Base-by-base conservation (phyloP, 1,140 invertebrate genomes). In the Drosophila bipectinata region DNA sequence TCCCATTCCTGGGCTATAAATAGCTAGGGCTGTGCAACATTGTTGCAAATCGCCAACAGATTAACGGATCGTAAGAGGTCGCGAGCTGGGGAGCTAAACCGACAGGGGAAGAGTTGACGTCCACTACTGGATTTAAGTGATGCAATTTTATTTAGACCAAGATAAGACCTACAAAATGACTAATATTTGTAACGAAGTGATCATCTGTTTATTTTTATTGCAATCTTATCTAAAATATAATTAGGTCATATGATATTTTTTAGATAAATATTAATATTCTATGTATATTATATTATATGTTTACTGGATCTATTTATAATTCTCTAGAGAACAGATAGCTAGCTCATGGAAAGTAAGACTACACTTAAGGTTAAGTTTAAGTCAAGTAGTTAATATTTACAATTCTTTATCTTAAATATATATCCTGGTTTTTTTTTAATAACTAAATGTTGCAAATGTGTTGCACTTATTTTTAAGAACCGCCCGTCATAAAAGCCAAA, bases 11-110 rank as follows among this genome's bases (percentile, higher is more conserved):
- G 1, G 51, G 58, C 72, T 74, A 75, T 74, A 74, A 74, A 87
- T 84, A 84, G 9, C 9, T 6, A 8, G n/a, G 15, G 81, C 48
- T 56, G 64, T 62, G 61, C 82, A 77, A 87, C 81, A 75, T 61
- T 78, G 81, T 85, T 82, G 81, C 64, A 58, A 85, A 77, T 66
- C 45, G 68, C 51, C 63, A 60, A 39, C 54, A 72, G 81, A 85
- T 87, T 85, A 85, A 71, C 58, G 74, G 72, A 63, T 62, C 48
- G 32, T 4, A 37, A 51, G 69, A n/a, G 48, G 28, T 60, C 49
- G 51, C n/a, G 28, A 52, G 37, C n/a, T 26, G 28, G 34, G 28
- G 45, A 44, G 48, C 41, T 51, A 7, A 34, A 48, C 4, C 24
- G 56, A 45, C 26, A 7, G 6, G 1, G 41, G n/a, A 37, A 44